Percentiles rank a stretch among this genome's conserved stretches.
phyloP scores from a whole-genome alignment of 1,140 invertebrate species.

The Heliconius himera region DNA sequence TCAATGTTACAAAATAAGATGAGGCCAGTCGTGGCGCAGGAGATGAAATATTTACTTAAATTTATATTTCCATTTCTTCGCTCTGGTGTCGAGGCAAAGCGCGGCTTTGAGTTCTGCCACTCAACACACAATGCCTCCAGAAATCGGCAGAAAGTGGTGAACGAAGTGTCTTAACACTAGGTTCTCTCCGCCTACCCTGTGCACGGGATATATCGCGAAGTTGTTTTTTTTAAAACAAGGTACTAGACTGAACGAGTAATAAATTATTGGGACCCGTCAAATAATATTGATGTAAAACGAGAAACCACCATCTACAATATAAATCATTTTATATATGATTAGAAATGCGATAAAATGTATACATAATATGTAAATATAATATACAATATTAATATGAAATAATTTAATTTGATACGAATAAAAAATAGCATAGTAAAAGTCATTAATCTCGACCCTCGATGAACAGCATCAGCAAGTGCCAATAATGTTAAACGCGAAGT shows the following conservation, averaged over 20 bases:
- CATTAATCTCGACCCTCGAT: conserved; percentile 38
- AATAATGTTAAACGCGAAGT: conserved; percentile 39
- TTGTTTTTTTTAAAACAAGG: not conserved
- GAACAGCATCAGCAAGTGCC: conserved; percentile 31
- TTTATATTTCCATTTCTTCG: too few relatives aligned
- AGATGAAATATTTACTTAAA: too few relatives aligned
- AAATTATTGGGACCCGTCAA: not conserved
- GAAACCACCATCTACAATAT: conserved; percentile 1
- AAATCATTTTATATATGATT: conserved; percentile 18
- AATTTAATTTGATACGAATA: conserved; percentile 31
- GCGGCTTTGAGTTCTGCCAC: too few relatives aligned
- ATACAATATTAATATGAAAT: conserved; percentile 13
- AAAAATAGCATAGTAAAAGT: conserved; percentile 33
- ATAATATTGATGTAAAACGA: not conserved
- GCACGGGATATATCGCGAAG: too few relatives aligned
- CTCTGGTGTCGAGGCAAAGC: too few relatives aligned
- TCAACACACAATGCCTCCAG: too few relatives aligned
- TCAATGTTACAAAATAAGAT: conserved; percentile 22
- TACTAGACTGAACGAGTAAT: not conserved
- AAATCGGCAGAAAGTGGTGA: too few relatives aligned
- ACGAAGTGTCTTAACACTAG: too few relatives aligned
- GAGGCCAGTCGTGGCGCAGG: too few relatives aligned
- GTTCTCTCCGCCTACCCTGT: too few relatives aligned
- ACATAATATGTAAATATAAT: conserved; percentile 6
- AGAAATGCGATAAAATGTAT: not conserved